Evolutionary conservation across 2,888 invertebrate species (phyloP).

Genomic region (Mamestra brassicae): DNA sequence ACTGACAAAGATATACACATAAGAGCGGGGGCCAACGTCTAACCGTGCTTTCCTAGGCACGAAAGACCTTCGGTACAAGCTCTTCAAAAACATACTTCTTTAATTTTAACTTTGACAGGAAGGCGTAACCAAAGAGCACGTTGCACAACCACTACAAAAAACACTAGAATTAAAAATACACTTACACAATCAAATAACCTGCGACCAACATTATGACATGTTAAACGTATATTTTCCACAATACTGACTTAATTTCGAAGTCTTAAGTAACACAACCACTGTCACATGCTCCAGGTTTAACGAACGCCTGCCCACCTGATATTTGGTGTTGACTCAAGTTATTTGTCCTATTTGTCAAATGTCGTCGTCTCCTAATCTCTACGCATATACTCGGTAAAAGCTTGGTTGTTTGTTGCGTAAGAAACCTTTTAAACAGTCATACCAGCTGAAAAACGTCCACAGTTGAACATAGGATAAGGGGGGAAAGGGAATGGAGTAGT

Average conservation of each 20-base stretch:
- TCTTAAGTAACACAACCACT: conserved; percentile 45
- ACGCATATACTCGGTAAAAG: conserved; percentile 12
- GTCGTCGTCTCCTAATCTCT: conserved; percentile 39
- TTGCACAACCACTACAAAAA: too few species aligned
- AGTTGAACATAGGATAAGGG: too few species aligned
- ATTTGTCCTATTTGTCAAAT: conserved; percentile 43
- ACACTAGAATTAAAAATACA: conserved; percentile 5
- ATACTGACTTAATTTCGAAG: conserved; percentile 22
- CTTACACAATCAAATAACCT: conserved; percentile 51
- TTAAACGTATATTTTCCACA: background rate
- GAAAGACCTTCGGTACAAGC: too few species aligned
- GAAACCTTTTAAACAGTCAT: conserved; percentile 1
- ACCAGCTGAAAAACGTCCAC: too few species aligned
- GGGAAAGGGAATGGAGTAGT: too few species aligned
- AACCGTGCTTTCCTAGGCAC: too few species aligned
- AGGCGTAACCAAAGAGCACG: too few species aligned
- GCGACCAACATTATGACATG: conserved; percentile 44
- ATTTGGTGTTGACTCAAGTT: conserved; percentile 50
- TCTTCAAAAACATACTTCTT: too few species aligned
- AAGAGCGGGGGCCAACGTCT: too few species aligned
- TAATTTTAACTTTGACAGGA: too few species aligned
- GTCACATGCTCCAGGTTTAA: conserved; percentile 23
- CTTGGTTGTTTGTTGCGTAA: background rate
- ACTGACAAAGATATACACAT: too few species aligned
- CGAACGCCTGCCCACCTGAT: conserved; percentile 41